A percentile compares a stretch with the other conserved stretches of the same genome.
Evolutionary conservation across 2,888 invertebrate genomes (phyloP).

Genomic region (Dioctria linearis): DNA sequence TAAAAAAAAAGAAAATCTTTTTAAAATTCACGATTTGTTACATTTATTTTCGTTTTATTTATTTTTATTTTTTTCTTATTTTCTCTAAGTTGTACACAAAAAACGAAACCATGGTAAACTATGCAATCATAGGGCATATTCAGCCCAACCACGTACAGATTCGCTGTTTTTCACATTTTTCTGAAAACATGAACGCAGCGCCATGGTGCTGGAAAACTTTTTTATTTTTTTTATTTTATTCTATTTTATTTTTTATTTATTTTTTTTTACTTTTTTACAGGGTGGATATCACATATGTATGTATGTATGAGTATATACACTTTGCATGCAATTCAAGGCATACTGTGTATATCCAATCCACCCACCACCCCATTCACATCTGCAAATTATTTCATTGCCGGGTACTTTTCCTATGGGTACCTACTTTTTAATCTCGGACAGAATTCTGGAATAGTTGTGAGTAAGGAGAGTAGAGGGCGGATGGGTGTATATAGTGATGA

Average conservation of each 20-base stretch:
- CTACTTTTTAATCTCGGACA: conserved; percentile 23
- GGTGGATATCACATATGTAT: no score
- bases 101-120: conserved; percentile 21
- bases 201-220: neutral
- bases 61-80: no score
- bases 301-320: no score
- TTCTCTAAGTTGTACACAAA: neutral
- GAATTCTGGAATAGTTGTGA: neutral
- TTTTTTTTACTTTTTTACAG: no score
- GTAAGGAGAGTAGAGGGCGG: no score
- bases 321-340: no score
- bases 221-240: neutral
- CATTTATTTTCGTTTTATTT: conserved; percentile 20
- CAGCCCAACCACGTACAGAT: conserved; percentile 21
- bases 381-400: conserved; percentile 2
- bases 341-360: neutral
- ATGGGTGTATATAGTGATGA: neutral
- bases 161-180: conserved; percentile 41
- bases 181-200: conserved; percentile 16
- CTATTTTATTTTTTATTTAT: no score
- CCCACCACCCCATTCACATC: neutral
- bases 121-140: neutral
- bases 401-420: conserved; percentile 3
- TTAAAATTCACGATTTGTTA: conserved; percentile 39
- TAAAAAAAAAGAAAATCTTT: conserved; percentile 14